These are phyloP conservation scores for Meleagris gallopavo DNA, from an alignment of 2,113 vertebrate genomes.

Conservation along the genomic window DNA sequence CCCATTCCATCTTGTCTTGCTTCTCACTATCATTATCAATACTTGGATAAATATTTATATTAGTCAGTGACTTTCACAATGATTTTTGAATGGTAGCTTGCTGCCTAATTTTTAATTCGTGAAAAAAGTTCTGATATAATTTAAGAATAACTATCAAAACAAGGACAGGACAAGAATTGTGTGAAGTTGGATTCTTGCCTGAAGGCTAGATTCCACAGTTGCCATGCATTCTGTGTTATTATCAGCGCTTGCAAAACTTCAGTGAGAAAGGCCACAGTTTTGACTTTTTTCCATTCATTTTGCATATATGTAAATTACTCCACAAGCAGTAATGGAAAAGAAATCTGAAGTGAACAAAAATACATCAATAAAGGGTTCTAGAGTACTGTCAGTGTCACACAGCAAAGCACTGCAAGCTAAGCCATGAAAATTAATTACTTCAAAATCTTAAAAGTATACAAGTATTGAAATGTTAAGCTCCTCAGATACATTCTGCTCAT, in stretches of 20 bases:
- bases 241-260: background rate
- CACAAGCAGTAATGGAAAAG: background rate
- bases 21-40: background rate
- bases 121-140: background rate
- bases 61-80: background rate
- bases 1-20: background rate
- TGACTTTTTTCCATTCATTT: background rate
- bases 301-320: conserved; percentile 37
- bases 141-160: conserved; percentile 4
- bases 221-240: background rate
- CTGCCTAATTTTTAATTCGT: background rate
- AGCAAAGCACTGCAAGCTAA: background rate
- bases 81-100: background rate
- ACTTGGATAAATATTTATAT: background rate
- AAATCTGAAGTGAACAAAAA: background rate
- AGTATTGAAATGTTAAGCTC: background rate
- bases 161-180: background rate
- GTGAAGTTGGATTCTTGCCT: conserved; percentile 1
- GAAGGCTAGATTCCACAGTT: conserved; percentile 4
- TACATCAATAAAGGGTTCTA: background rate
- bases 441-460: background rate
- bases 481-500: background rate
- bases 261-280: conserved; percentile 5
- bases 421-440: background rate
- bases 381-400: background rate